A percentile compares a stretch with the other conserved stretches of the same genome.
Conservation (phyloP, 2,888 invertebrate species). For the Athalia cordata region DNA sequence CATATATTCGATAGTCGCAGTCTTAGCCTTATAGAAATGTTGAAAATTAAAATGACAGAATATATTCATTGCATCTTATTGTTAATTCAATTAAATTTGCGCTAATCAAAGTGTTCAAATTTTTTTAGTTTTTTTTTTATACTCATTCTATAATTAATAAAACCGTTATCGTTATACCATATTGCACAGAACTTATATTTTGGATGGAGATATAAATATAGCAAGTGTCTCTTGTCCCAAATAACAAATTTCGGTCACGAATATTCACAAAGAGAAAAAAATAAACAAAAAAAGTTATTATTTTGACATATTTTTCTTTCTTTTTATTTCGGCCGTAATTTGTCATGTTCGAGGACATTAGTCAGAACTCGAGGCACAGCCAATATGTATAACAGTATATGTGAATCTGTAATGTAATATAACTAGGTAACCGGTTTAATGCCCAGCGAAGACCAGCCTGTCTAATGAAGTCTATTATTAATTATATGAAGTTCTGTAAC, state of each 20-base stretch:
- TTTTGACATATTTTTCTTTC: too few relatives aligned
- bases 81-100: too few relatives aligned
- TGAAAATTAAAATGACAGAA: too few relatives aligned
- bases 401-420: slow-evolving; percentile 57
- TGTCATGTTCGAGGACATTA: neutral
- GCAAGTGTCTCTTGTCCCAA: slow-evolving; percentile 31
- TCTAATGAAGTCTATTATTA: slow-evolving; percentile 61
- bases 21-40: slow-evolving; percentile 10
- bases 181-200: neutral
- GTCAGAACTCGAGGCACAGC: slow-evolving; percentile 24
- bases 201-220: slow-evolving; percentile 25
- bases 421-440: slow-evolving; percentile 72
- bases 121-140: too few relatives aligned
- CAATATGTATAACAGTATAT: slow-evolving; percentile 42
- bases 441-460: slow-evolving; percentile 73
- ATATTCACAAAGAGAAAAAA: neutral
- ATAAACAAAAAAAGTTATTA: neutral
- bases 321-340: too few relatives aligned
- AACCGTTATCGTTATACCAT: too few relatives aligned
- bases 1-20: slow-evolving; percentile 1
- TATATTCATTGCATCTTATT: too few relatives aligned
- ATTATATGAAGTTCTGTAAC: slow-evolving; percentile 64
- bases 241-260: neutral
- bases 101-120: too few relatives aligned
- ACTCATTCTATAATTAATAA: too few relatives aligned